Evolutionary conservation across 1,140 invertebrate species (phyloP), one percentile per base, ranked within the genome.

Genomic region (Lepidurus arcticus): DNA sequence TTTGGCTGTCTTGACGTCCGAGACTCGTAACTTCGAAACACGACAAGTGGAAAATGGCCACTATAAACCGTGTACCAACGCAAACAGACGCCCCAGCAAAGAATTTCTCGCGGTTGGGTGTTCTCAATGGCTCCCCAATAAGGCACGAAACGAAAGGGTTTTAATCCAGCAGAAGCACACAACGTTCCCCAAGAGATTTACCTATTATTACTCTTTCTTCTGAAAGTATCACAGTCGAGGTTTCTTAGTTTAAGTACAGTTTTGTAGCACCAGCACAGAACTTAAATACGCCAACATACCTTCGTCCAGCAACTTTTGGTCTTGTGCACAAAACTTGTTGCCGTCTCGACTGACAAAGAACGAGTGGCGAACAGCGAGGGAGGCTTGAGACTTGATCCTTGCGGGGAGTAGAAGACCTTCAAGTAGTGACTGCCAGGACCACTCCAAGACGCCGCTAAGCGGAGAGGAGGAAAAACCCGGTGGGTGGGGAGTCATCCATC

Each of bases 251-350:
- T 7, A 65, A 65, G 53, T 65, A 65, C 16, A 65, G 21, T 65
- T 65, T 65, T 65, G 53, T 65, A 65, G 53, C 53, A 65, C 53
- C 53, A 65, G 21, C 53, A 65, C 53, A 65, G 53, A 21, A 65
- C 53, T 65, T 47, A 7, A 0, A 65, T 16, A 65, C 53, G 21
- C 53, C 53, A 65, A 21, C 53, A 65, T 21, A 65, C 53, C 53
- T 65, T 21, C 53, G 34, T 34, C 53, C 53, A 65, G 13, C 53
- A 65, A 65, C 53, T 65, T 34, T 34, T 65, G 53, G 53, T n/a
- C 53, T 65, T 65, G 53, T 21, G 53, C 53, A 65, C 34, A 34
- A 34, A 65, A 21, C 53, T 65, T 13, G 53, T 65, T 65, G 53
- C 53, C 21, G 5, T 65, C 53, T 65, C 53, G 53, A 65, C 53